phyloP scores from a whole-genome alignment of 2,888 invertebrate species.

The Notocelia uddmanniana region DNA sequence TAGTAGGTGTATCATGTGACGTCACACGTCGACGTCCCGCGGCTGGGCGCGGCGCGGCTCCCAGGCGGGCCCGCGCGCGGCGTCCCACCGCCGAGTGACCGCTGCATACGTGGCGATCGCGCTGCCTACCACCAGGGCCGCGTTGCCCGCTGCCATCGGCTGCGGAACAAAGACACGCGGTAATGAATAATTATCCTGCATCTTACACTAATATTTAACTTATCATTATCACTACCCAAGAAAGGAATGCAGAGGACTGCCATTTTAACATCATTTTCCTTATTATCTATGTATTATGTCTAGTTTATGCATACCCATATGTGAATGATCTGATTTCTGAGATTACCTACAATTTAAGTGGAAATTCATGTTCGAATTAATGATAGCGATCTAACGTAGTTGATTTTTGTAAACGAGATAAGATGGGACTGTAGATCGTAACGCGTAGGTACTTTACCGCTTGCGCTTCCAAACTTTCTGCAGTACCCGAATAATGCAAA shows the following conservation, averaged over 20 bases:
- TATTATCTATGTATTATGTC: no score
- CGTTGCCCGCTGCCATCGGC: conserved; percentile 58
- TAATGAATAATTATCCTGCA: no score
- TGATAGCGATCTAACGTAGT: neutral
- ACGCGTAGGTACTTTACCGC: neutral
- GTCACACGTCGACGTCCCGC: conserved; percentile 24
- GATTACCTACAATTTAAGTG: neutral
- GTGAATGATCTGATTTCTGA: neutral
- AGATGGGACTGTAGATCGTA: neutral
- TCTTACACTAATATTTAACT: no score
- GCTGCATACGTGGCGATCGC: conserved; percentile 58
- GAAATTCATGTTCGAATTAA: neutral
- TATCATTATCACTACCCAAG: neutral
- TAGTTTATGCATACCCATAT: neutral
- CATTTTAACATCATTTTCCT: neutral
- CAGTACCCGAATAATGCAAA: no score
- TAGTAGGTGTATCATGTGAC: no score
- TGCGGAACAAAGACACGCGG: conserved; percentile 48
- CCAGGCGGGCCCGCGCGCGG: conserved; percentile 46
- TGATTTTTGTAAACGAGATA: neutral
- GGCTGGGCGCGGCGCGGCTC: conserved; percentile 48
- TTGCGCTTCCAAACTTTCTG: no score
- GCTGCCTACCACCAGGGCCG: conserved; percentile 58
- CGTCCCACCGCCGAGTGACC: conserved; percentile 62
- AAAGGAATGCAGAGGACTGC: neutral